These are phyloP conservation scores for Pomacea maculata DNA, from an alignment of 1,140 invertebrate genomes.

Conservation along the genomic window DNA sequence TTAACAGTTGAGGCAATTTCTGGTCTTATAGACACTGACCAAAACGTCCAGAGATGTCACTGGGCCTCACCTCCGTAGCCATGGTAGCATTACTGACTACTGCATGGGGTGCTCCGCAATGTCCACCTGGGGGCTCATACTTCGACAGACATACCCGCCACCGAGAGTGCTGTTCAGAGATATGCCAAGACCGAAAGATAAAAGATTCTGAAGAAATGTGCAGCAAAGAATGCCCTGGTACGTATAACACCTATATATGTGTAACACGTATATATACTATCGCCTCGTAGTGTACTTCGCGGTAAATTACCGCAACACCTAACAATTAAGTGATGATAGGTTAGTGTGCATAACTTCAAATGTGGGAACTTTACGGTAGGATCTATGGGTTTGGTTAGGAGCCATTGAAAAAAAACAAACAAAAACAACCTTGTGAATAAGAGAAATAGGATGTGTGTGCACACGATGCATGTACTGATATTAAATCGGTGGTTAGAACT, in stretches of 20 bases:
- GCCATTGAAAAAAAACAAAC: not conserved
- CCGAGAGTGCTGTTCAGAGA: not conserved
- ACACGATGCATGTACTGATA: not conserved
- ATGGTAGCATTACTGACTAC: no score
- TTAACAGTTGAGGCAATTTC: no score
- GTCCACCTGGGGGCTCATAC: constrained; percentile 1
- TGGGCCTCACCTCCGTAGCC: no score
- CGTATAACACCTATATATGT: not conserved
- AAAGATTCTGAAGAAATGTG: not conserved
- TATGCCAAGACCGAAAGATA: not conserved
- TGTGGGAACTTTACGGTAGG: not conserved
- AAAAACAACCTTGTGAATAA: not conserved
- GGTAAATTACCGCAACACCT: not conserved
- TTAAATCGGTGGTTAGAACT: no score
- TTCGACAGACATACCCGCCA: not conserved
- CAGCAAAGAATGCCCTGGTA: not conserved
- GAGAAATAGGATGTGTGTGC: not conserved
- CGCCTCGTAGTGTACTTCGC: not conserved
- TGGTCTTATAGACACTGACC: no score
- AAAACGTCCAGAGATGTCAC: no score
- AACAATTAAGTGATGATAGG: not conserved
- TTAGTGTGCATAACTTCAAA: not conserved
- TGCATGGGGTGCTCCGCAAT: not conserved
- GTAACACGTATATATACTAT: no score
- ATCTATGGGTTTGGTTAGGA: not conserved